phyloP scores from a whole-genome alignment of 2,888 invertebrate genomes.

The Biston stratarius region DNA sequence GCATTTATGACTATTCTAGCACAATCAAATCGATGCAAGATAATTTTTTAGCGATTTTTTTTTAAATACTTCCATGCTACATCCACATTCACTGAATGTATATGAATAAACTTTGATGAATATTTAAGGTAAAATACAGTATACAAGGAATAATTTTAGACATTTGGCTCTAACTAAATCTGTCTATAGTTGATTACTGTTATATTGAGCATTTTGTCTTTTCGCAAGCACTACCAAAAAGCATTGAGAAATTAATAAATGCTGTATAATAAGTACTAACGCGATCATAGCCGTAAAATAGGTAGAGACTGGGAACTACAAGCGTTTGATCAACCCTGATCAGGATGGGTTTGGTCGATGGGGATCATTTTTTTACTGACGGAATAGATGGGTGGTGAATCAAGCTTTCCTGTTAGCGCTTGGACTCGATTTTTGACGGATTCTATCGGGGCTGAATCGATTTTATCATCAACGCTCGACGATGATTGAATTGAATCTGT shows the following conservation, averaged over 20 bases:
- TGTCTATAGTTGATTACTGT: slow-evolving; percentile 40
- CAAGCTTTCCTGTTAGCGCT: slow-evolving; percentile 74
- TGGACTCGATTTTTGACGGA: slow-evolving; percentile 79
- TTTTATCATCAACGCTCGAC: slow-evolving; percentile 68
- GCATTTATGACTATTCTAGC: no score
- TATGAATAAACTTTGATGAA: slow-evolving; percentile 36
- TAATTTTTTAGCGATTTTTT: no score
- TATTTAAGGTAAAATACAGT: slow-evolving; percentile 28
- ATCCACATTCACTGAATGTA: no score
- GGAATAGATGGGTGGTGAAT: slow-evolving; percentile 77
- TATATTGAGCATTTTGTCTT: slow-evolving; percentile 74
- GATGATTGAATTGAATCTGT: slow-evolving; percentile 68
- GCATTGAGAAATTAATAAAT: slow-evolving; percentile 57
- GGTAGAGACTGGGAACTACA: slow-evolving; percentile 67
- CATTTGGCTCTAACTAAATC: slow-evolving; percentile 51
- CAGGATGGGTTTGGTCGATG: slow-evolving; percentile 68
- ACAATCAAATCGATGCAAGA: no score
- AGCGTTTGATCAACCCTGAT: slow-evolving; percentile 71
- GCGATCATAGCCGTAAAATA: slow-evolving; percentile 56
- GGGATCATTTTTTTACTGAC: slow-evolving; percentile 78
- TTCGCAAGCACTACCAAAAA: slow-evolving; percentile 61
- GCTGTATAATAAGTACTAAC: slow-evolving; percentile 42
- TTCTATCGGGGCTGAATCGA: slow-evolving; percentile 73
- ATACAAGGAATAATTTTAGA: slow-evolving; percentile 43
- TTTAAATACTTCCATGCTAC: no score